Evolutionary conservation across 2,113 vertebrate species (phyloP).

Genomic region (Peromyscus leucopus): DNA sequence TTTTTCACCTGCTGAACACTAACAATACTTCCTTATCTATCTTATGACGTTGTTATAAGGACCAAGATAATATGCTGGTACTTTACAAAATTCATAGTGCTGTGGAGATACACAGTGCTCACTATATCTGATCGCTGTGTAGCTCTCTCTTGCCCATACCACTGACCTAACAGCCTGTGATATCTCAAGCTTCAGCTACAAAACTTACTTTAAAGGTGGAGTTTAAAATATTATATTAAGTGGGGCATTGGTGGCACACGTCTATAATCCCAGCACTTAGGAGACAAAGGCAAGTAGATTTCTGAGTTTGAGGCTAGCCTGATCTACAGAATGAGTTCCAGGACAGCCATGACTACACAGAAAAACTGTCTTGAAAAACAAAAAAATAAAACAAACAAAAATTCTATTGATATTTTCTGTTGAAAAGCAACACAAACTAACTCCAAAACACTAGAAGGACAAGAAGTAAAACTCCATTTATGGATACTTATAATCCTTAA

Average conservation of each 20-base stretch:
- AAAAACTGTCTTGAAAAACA: not conserved
- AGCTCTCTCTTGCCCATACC: not conserved
- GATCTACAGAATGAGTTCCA: not conserved
- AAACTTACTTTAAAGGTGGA: not conserved
- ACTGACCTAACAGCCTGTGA: not conserved
- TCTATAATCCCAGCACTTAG: not conserved
- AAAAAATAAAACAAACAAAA: not conserved
- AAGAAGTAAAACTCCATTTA: constrained; percentile 8
- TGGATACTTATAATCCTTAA: not conserved
- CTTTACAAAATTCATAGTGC: not conserved
- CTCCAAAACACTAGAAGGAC: not conserved
- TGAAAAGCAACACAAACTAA: not conserved
- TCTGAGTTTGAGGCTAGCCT: not conserved
- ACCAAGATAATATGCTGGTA: too few species aligned
- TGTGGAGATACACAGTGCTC: not conserved
- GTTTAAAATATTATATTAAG: not conserved
- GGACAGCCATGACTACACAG: not conserved
- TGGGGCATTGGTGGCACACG: not conserved
- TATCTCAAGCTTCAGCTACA: not conserved
- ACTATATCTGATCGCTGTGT: not conserved
- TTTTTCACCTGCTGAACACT: not conserved
- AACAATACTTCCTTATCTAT: not conserved
- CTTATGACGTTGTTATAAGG: not conserved
- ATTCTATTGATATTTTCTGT: not conserved
- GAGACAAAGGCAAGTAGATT: not conserved